Base-by-base conservation (phyloP, 2,888 invertebrate species). In the Meandrusa payeni region DNA sequence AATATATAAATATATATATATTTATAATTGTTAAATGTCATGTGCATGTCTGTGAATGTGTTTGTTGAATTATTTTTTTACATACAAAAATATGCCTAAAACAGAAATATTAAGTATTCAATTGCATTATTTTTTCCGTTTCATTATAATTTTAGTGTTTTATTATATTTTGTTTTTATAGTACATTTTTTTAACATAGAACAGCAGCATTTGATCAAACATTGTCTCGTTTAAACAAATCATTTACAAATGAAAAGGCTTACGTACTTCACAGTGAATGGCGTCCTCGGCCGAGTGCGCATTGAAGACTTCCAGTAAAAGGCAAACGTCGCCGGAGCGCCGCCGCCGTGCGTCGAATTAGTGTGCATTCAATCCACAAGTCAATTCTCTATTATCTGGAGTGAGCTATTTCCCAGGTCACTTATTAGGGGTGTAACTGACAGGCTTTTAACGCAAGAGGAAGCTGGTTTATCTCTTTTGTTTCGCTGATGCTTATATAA, bases 311-410 rank as follows among this genome's bases (percentile, higher is more conserved):
- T n/a, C n/a, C n/a, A n/a, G n/a, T 32, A 27, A 31, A 43, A 28
- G 34, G 23, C 10, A 19, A 19, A 19, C 20, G 5, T 15, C 5
- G 17, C 10, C 13, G 24, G 26, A 32, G 3, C 12, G n/a, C 12
- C 11, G 20, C 5, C 9, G n/a, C 11, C 11, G 2, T 2, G 10
- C n/a, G 41, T 54, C 53, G 54, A 64, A 57, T 69, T 69, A 70
- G 59, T 57, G 58, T 59, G 60, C 61, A 61, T 63, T 68, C 63
- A 56, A 58, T 64, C 61, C 59, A 51, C 51, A 55, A 59, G 64
- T 60, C 68, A 56, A 60, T 64, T 50, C 51, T 41, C 47, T 56
- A 52, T 54, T 51, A 36, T 32, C 27, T 24, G 29, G 28, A 48
- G 52, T 39, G 48, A 22, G 47, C 42, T 28, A 43, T 47, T 46